Conservation (phyloP, 2,113 vertebrate genomes). For the Ctenodactylus gundi region DNA sequence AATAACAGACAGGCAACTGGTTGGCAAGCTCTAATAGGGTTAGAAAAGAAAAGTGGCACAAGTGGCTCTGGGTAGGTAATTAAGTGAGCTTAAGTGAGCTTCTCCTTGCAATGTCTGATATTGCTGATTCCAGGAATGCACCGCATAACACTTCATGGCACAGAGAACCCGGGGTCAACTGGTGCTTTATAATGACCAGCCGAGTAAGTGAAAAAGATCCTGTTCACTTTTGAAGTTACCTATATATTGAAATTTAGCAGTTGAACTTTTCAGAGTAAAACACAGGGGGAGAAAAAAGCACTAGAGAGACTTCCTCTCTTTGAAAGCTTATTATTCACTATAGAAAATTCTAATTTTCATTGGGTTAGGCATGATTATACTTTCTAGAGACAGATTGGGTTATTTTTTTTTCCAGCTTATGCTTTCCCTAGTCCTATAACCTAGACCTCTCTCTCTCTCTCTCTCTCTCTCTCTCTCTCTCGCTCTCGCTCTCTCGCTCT, state of each 20-base stretch:
- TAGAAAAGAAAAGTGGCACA: not conserved
- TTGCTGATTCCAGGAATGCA: not conserved
- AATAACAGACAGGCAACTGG: not conserved
- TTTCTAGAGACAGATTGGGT: not conserved
- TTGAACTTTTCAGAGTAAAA: not conserved
- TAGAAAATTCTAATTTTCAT: not conserved
- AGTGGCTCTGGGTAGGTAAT: not conserved
- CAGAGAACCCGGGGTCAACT: not conserved
- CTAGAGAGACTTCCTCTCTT: not conserved
- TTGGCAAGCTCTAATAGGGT: not conserved
- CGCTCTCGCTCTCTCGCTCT: too few relatives aligned
- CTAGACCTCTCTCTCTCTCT: too few relatives aligned
- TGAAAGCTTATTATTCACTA: not conserved
- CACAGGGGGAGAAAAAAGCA: not conserved
- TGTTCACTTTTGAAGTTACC: not conserved
- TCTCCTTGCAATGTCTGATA: not conserved
- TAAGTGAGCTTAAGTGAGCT: constrained; percentile 27
- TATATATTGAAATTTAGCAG: not conserved
- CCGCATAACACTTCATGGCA: not conserved
- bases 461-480: too few relatives aligned
- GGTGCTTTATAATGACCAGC: not conserved
- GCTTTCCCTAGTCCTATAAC: too few relatives aligned
- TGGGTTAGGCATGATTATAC: not conserved
- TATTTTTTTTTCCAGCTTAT: too few relatives aligned
- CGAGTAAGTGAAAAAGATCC: not conserved